phyloP scores from a whole-genome alignment of 2,797 vertebrate genomes.

The Pipistrellus nathusii region DNA sequence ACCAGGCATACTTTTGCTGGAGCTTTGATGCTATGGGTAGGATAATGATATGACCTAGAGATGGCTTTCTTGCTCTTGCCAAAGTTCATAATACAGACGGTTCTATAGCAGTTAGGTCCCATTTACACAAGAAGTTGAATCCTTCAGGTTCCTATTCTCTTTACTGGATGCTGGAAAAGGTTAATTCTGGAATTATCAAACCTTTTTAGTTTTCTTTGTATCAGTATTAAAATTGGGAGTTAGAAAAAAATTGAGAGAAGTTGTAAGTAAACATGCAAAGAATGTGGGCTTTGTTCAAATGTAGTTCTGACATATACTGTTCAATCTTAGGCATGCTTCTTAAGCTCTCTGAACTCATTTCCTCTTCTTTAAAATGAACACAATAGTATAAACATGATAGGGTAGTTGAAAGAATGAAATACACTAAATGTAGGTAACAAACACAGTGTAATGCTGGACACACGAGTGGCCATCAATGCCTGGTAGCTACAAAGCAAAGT shows the following conservation, averaged over 20 bases:
- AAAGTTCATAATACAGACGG: background rate
- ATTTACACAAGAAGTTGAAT: background rate
- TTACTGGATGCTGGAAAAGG: background rate
- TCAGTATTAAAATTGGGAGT: background rate
- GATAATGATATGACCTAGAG: background rate
- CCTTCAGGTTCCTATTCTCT: background rate
- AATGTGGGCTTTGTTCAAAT: background rate
- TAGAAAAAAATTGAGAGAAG: background rate
- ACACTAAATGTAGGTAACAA: background rate
- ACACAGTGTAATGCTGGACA: background rate
- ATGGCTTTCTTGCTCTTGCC: background rate
- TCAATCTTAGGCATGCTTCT: background rate
- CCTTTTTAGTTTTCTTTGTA: background rate
- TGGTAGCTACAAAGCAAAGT: background rate
- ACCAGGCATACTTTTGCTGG: background rate
- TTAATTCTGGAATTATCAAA: background rate
- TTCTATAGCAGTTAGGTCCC: background rate
- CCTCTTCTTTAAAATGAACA: background rate
- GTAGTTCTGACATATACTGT: background rate
- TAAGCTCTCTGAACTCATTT: background rate
- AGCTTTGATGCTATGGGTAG: background rate
- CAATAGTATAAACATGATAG: background rate
- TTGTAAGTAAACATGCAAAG: background rate
- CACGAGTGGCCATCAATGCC: background rate
- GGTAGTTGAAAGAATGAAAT: background rate